phyloP scores from a whole-genome alignment of 2,888 invertebrate species.

The Oscheius onirici region DNA sequence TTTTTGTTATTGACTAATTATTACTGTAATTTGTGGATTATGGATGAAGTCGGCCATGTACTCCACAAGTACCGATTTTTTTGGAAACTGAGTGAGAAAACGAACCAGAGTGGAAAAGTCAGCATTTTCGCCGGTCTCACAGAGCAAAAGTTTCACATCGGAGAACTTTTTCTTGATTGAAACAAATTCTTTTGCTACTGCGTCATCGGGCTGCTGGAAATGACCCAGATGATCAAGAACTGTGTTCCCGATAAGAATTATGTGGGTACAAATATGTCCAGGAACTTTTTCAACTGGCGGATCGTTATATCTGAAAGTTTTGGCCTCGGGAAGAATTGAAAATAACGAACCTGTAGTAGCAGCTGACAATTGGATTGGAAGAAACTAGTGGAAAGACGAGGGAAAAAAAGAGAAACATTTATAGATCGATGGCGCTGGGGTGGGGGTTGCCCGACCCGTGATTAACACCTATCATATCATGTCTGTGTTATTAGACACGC shows the following conservation, averaged over 20 bases:
- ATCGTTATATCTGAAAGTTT: slow-evolving; percentile 35
- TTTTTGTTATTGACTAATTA: too few species aligned
- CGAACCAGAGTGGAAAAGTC: slow-evolving; percentile 37
- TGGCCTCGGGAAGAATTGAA: background rate
- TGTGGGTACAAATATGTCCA: slow-evolving; percentile 37
- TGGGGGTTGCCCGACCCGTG: background rate
- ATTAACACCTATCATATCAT: background rate
- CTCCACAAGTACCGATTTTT: too few species aligned
- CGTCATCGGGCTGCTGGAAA: slow-evolving; percentile 14
- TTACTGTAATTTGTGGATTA: too few species aligned
- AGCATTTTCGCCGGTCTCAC: slow-evolving; percentile 39
- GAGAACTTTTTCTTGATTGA: slow-evolving; percentile 18
- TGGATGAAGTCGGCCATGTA: too few species aligned
- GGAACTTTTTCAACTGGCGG: slow-evolving; percentile 31
- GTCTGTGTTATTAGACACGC: too few species aligned
- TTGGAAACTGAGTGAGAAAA: background rate
- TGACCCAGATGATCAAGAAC: slow-evolving; percentile 37
- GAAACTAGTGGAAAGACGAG: background rate
- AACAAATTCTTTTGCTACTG: background rate
- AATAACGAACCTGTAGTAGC: slow-evolving; percentile 23
- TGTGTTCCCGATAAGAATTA: slow-evolving; percentile 46
- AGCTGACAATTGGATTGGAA: slow-evolving; percentile 1
- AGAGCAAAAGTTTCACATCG: slow-evolving; percentile 40
- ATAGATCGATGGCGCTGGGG: background rate
- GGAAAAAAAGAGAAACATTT: background rate